Evolutionary conservation across 2,797 vertebrate species (phyloP), one percentile per base, ranked within the genome.

Genomic region (Mormyrus proboscirostris): DNA sequence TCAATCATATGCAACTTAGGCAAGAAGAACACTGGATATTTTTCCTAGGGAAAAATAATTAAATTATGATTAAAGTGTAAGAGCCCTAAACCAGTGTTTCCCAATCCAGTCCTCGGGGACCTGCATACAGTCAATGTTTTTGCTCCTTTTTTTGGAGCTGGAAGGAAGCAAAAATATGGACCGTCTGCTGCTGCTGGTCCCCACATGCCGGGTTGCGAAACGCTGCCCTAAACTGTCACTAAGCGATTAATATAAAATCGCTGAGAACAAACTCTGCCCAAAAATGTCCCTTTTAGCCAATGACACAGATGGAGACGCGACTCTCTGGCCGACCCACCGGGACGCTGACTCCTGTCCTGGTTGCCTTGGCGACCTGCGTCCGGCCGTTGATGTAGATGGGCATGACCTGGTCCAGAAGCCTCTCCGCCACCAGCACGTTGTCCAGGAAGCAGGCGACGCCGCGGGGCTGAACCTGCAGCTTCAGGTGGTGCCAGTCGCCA

Each of bases 401-500:
- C 55, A 95, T 93, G 86, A 92, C 93, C 0, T 94, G 92, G 1
- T 95, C 91, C 90, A 97, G 83, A 16, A 2, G 25, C 2, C 88
- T 55, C 62, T 94, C 94, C 87, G 94, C 93, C 47, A 96, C 92
- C 14, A 53, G 76, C 12, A 91, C 44, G 62, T 95, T 96, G 2
- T 97, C 96, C 2, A 97, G 93, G 90, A 95, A 97, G 91, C 93
- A 59, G 38, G 90, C 88, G 12, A 95, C 93, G 22, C 91, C 92
- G 3, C 9, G 90, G 6, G 93, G 94, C 65, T 93, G 93, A 51
- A 97, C 94, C 57, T 96, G 90, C 44, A 97, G 89, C 92, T 96
- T 97, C 89, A 97, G 92, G 92, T 97, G 96, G 91, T 97, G 96
- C 96, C 96, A 97, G 76, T 93, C 92, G 85, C 94, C 96, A 90